Conservation (phyloP, 2,113 vertebrate genomes). For the Marmota monax region DNA sequence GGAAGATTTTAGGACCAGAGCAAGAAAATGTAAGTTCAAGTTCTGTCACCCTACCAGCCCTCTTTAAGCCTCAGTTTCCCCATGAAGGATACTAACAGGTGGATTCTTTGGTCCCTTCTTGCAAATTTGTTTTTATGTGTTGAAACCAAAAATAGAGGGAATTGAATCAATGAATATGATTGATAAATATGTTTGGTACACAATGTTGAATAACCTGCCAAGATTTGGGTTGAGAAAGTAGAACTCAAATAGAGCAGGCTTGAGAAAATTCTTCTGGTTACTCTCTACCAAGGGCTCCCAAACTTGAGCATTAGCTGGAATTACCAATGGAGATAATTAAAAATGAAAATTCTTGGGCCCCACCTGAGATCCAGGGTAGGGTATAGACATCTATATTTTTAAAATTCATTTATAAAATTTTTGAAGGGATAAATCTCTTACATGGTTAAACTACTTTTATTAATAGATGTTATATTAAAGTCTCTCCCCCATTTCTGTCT, state of each 20-base stretch:
- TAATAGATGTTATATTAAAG: not conserved
- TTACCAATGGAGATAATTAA: not conserved
- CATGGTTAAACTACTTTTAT: not conserved
- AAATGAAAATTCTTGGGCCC: not conserved
- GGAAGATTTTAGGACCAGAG: not conserved
- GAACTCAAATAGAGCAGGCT: not conserved
- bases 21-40: not conserved
- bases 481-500: not conserved
- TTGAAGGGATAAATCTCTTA: not conserved
- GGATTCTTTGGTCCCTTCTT: not conserved
- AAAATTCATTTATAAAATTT: conserved; percentile 13
- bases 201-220: not conserved
- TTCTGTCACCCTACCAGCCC: not conserved
- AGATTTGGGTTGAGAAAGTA: not conserved
- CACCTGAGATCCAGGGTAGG: not conserved
- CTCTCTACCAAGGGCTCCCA: not conserved
- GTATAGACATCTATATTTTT: not conserved
- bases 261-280: not conserved
- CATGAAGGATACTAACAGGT: not conserved
- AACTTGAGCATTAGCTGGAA: not conserved
- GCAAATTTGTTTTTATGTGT: not conserved
- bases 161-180: not conserved
- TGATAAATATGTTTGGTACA: not conserved
- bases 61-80: not conserved
- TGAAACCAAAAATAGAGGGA: not conserved